These are phyloP conservation scores for Polietes domitor DNA, from an alignment of 2,888 invertebrate species.

Conservation along the genomic window DNA sequence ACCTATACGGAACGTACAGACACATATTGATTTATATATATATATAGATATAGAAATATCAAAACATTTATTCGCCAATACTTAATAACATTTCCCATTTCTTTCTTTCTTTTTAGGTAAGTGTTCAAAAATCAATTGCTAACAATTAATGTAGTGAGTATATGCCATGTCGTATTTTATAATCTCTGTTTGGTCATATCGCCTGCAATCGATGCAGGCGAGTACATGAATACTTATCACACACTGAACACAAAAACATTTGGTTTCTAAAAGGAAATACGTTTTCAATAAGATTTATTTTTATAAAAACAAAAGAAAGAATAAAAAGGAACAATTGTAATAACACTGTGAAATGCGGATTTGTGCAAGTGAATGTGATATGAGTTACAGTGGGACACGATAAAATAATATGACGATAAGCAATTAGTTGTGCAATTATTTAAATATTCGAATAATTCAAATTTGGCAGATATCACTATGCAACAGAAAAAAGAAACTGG, in stretches of 20 bases:
- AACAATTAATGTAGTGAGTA: neutral
- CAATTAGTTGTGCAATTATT: too few species aligned
- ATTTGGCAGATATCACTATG: too few species aligned
- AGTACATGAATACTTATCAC: neutral
- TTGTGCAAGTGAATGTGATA: neutral
- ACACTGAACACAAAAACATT: neutral
- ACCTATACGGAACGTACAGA: too few species aligned
- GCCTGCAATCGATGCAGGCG: neutral
- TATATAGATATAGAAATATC: too few species aligned
- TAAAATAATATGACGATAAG: neutral
- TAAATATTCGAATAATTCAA: too few species aligned
- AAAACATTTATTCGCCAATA: too few species aligned
- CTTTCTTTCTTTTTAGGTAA: constrained; percentile 60
- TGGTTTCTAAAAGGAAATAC: neutral
- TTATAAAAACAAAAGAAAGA: neutral
- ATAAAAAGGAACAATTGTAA: neutral
- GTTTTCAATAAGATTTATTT: neutral
- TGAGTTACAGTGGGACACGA: neutral
- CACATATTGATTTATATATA: too few species aligned
- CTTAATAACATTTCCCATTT: constrained; percentile 3
- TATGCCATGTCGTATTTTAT: neutral
- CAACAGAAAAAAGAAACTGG: too few species aligned
- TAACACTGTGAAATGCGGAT: neutral
- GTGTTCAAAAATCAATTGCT: constrained; percentile 31
- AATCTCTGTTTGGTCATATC: neutral